Evolutionary conservation across 2,113 vertebrate genomes (phyloP), one percentile per base, ranked within the genome.

Genomic region (Rhodinocichla rosea): DNA sequence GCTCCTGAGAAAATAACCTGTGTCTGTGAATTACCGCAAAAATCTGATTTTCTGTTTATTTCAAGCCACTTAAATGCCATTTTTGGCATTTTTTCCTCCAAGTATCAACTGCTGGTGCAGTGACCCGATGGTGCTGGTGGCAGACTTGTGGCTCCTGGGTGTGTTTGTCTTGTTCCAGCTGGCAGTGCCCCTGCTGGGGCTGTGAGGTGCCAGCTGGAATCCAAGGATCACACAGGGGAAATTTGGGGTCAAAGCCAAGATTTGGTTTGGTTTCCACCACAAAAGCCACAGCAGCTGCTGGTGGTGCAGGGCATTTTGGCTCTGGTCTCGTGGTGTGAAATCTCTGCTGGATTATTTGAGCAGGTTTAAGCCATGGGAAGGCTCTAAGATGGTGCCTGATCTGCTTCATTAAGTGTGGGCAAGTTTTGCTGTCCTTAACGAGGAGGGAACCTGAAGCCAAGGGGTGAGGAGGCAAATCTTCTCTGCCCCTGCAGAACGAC

Each of bases 361-460:
- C 11, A 33, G 32, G 6, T 9, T 37, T n/a, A 20, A 37, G 53
- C 19, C 15, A 1, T 27, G 40, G 39, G 24, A 26, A 24, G 55
- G 6, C 10, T 55, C 37, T 3, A 6, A 33, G 47, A 5, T 56
- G 45, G 35, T 40, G 45, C 32, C 35, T 40, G 19, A 47, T 9
- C 9, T 11, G 1, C 35, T 52, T 14, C 10, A 4, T n/a, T 2
- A 18, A 53, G 2, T 5, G 28, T 26, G 19, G 60, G 11, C 1
- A 2, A 15, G 15, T 24, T 11, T 42, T 57, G 17, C 12, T 83
- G 16, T 30, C 14, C 13, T 28, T 4, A 28, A 21, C 10, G 50
- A 57, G 59, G 53, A 7, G 11, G 87, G 39, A 80, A 37, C 27
- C 53, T 53, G 14, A 28, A 37, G 59, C 50, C 24, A 20, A 17